Evolutionary conservation across 2,113 vertebrate genomes (phyloP).

Genomic region (Pipra filicauda): DNA sequence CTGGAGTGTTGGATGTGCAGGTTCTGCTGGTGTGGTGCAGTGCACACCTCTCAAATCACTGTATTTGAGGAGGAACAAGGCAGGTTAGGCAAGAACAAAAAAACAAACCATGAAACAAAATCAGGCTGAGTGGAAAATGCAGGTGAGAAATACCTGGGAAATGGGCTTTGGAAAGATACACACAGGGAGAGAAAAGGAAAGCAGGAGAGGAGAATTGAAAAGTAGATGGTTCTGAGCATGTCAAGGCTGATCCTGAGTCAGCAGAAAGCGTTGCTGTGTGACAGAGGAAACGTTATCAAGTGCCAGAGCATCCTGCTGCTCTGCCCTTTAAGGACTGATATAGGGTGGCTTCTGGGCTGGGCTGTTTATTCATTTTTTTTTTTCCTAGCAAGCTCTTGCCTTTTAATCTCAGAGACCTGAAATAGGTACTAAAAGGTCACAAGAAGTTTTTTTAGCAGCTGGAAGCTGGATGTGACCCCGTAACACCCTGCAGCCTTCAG

Average conservation of each 20-base stretch:
- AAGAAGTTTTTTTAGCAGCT: neutral
- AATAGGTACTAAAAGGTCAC: neutral
- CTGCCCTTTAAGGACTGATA: neutral
- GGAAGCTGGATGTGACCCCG: neutral
- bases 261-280: neutral
- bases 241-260: slow-evolving; percentile 34
- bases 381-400: neutral
- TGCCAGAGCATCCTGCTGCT: neutral
- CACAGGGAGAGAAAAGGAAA: neutral
- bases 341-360: neutral
- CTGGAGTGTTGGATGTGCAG: neutral
- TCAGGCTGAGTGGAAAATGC: neutral
- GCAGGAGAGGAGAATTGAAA: neutral
- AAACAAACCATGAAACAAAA: neutral
- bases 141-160: neutral
- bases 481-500: neutral
- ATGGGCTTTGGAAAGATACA: neutral
- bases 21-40: neutral
- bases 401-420: neutral
- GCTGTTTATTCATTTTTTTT: neutral
- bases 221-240: neutral
- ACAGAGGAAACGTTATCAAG: neutral
- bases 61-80: neutral
- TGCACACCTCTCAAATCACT: neutral
- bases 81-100: neutral